Conservation (phyloP, 1,140 invertebrate genomes). For the Philaenus spumarius region DNA sequence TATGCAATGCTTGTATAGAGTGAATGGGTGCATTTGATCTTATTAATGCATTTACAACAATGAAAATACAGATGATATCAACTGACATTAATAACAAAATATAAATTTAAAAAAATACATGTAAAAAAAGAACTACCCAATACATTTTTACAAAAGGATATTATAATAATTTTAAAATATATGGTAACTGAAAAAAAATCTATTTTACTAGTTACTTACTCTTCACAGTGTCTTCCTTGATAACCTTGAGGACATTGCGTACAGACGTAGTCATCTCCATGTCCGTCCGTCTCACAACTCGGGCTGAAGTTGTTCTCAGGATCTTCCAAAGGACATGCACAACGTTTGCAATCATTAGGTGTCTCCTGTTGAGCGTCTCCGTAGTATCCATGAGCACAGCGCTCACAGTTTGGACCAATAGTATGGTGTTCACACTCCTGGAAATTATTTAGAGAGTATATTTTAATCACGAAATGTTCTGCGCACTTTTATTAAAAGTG, state of each 20-base stretch:
- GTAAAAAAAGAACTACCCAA: too few species aligned
- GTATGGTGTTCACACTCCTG: slow-evolving; percentile 66
- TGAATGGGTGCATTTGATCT: too few species aligned
- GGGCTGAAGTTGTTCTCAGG: slow-evolving; percentile 83
- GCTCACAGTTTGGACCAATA: slow-evolving; percentile 67
- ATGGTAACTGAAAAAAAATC: too few species aligned
- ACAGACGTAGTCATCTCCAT: slow-evolving; percentile 65
- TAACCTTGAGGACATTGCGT: slow-evolving; percentile 87
- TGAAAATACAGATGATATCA: too few species aligned
- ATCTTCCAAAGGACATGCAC: slow-evolving; percentile 74
- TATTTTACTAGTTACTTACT: slow-evolving; percentile 44
- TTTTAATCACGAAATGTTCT: too few species aligned
- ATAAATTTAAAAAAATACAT: too few species aligned
- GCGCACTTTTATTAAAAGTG: background rate
- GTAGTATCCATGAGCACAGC: slow-evolving; percentile 84
- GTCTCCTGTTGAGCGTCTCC: slow-evolving; percentile 75
- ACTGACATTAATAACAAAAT: too few species aligned
- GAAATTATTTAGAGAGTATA: too few species aligned
- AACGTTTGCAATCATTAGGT: slow-evolving; percentile 71
- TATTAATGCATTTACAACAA: too few species aligned
- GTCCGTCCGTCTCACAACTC: slow-evolving; percentile 58
- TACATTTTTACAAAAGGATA: too few species aligned
- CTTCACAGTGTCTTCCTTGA: slow-evolving; percentile 86
- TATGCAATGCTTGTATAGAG: too few species aligned
- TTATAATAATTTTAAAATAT: background rate